Evolutionary conservation across 2,888 invertebrate species (phyloP).

Genomic region (Spodoptera littoralis): DNA sequence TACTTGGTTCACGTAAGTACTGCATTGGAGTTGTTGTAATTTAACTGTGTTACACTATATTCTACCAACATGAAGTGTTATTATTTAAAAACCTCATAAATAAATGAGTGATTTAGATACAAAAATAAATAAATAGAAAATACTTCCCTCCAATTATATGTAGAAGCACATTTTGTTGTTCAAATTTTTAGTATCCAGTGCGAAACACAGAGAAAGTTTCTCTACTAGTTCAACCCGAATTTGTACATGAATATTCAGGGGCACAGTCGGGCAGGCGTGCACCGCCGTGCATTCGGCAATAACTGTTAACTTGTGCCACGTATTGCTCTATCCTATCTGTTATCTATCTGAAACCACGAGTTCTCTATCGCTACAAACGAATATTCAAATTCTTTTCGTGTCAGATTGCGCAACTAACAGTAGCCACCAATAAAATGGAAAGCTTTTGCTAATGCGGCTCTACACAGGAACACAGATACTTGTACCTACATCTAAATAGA

Average conservation of each 20-base stretch:
- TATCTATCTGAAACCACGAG: conserved; percentile 61
- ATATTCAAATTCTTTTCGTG: conserved; percentile 46
- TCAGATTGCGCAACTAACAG: conserved; percentile 31
- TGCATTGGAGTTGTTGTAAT: too few species aligned
- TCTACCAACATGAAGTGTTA: neutral
- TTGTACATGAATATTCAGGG: conserved; percentile 83
- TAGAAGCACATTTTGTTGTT: conserved; percentile 33
- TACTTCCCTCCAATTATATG: conserved; percentile 20
- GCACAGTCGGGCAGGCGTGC: conserved; percentile 57
- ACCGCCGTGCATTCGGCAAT: conserved; percentile 73
- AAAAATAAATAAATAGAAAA: neutral
- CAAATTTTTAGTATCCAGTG: conserved; percentile 55
- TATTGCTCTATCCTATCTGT: conserved; percentile 70
- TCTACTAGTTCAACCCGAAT: conserved; percentile 65
- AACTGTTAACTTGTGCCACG: conserved; percentile 82
- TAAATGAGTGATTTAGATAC: too few species aligned
- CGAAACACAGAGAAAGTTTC: conserved; percentile 63
- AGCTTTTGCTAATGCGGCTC: conserved; percentile 30
- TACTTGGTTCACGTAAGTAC: too few species aligned
- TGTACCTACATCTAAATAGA: conserved; percentile 1
- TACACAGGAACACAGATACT: conserved; percentile 25
- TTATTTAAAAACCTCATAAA: too few species aligned
- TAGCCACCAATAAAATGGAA: conserved; percentile 39
- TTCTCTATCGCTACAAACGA: conserved; percentile 46
- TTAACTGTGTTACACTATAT: conserved; percentile 4